Percentiles rank a stretch among this genome's conserved stretches.
Conservation (phyloP, 2,113 vertebrate genomes). For the Trochalopteron elliotii region DNA sequence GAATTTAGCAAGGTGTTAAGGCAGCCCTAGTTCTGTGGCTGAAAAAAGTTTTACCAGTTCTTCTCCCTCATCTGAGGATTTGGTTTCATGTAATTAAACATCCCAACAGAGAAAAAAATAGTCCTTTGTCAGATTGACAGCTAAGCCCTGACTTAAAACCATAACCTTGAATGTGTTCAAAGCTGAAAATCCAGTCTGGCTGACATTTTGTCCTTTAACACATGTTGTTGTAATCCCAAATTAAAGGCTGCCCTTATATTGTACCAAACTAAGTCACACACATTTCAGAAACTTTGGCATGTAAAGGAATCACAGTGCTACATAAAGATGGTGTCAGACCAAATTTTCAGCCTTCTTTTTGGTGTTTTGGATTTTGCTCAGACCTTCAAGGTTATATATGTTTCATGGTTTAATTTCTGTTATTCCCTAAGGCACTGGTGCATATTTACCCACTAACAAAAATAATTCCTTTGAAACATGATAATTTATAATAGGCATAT, state of each 20-base stretch:
- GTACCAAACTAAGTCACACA: not conserved
- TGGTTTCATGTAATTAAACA: not conserved
- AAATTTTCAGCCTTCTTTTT: not conserved
- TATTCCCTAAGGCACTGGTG: constrained; percentile 4
- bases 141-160: constrained; percentile 1
- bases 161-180: not conserved
- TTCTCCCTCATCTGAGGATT: not conserved
- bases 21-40: not conserved
- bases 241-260: not conserved
- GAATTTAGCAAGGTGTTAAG: not conserved
- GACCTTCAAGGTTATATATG: constrained; percentile 4
- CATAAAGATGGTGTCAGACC: not conserved
- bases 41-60: not conserved
- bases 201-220: constrained; percentile 46
- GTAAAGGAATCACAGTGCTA: not conserved
- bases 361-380: constrained; percentile 12
- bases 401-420: constrained; percentile 14
- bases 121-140: not conserved
- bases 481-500: constrained; percentile 21
- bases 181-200: constrained; percentile 3
- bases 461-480: constrained; percentile 29
- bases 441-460: constrained; percentile 19
- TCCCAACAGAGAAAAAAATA: not conserved
- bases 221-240: not conserved
- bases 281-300: not conserved